These are phyloP conservation scores for Bradynema listronoti DNA, from an alignment of 1,140 invertebrate species.

Conservation along the genomic window DNA sequence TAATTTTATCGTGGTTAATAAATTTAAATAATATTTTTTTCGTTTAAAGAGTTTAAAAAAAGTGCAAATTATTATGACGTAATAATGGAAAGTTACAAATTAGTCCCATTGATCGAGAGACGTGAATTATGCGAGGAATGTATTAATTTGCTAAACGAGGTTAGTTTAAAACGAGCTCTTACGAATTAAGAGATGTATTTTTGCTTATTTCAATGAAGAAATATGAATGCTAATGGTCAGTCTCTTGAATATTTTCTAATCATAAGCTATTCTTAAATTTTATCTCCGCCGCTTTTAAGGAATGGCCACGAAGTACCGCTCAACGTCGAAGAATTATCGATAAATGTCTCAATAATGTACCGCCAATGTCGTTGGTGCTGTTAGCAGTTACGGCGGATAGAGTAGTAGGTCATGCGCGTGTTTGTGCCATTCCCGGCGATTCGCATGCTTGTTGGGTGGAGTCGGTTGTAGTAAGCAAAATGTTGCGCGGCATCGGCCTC, in stretches of 20 bases:
- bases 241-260: neutral
- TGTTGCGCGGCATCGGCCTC: constrained; percentile 9
- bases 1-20: too few species aligned
- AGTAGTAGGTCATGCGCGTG: constrained; percentile 23
- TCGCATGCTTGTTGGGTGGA: constrained; percentile 21
- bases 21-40: too few species aligned
- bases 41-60: too few species aligned
- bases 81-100: too few species aligned
- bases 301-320: constrained; percentile 22
- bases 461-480: constrained; percentile 22
- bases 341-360: neutral
- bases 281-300: constrained; percentile 4
- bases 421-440: constrained; percentile 20
- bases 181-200: neutral
- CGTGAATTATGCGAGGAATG: constrained; percentile 18
- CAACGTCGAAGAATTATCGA: constrained; percentile 11
- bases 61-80: too few species aligned
- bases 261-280: neutral
- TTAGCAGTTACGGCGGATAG: constrained; percentile 9
- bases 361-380: constrained; percentile 30
- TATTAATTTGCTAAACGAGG: constrained; percentile 32
- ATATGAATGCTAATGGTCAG: neutral
- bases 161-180: neutral
- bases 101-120: constrained; percentile 14
- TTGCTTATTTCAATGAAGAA: neutral